Base-by-base conservation (phyloP, 2,113 vertebrate species). In the Alligator sinensis region DNA sequence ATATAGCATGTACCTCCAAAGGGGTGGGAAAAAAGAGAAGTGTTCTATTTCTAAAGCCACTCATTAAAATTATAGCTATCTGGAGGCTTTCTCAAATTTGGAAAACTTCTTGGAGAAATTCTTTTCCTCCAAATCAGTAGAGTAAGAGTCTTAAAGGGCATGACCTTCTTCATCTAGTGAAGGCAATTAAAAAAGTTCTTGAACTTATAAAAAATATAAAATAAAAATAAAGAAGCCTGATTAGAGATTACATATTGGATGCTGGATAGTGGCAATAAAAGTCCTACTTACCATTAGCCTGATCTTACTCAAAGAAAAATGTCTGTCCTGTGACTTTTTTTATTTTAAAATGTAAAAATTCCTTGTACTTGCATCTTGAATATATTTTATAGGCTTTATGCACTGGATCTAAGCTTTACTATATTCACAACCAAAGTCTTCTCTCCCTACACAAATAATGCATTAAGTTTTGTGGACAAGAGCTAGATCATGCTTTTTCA, bases 41-140 rank as follows among this genome's bases (percentile, higher is more conserved):
- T 85, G 85, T 77, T 85, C 76, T 11, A 85, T 68, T 59, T 92
- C 47, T 83, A 86, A 72, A 57, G 78, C 77, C 82, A 93, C 74
- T 93, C 91, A 95, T 96, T 96, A 94, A 96, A 97, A 95, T 96
- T 90, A 93, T 75, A 95, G 83, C 91, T 77, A 92, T 97, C 94
- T 79, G 87, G 79, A 96, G 79, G 75, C 54, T 94, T 91, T 92
- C 60, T 83, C 30, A 93, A 59, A 86, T 96, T 89, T 87, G 75
- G 74, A 94, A 96, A 84, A 84, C 66, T 94, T 96, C 30, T 84
- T 91, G 3, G 14, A 93, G 68, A 84, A 92, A 84, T 55, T 93
- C 59, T 11, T 91, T 82, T 95, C 89, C 58, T 90, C 38, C 78
- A 80, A 14, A 59, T 68, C 88, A 74, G 47, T 22, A 68, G 54